phyloP scores from a whole-genome alignment of 2,888 invertebrate genomes.

The Oxytorus armatus region DNA sequence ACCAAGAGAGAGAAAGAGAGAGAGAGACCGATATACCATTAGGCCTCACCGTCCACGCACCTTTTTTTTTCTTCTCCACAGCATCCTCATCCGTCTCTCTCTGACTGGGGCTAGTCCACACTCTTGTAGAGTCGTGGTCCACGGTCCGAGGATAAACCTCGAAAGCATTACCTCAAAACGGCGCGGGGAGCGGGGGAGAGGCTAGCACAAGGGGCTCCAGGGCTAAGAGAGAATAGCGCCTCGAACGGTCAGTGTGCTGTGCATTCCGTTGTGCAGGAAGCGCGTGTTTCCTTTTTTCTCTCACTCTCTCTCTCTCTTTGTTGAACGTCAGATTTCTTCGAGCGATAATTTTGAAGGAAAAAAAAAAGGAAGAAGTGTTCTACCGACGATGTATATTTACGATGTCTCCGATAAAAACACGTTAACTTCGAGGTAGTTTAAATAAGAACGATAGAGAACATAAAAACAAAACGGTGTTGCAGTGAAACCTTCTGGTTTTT shows the following conservation, averaged over 20 bases:
- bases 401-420: too few species aligned
- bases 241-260: constrained; percentile 5
- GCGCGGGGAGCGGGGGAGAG: constrained; percentile 67
- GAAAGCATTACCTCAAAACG: constrained; percentile 75
- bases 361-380: too few species aligned
- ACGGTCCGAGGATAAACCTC: constrained; percentile 58
- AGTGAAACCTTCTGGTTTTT: too few species aligned
- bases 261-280: constrained; percentile 54
- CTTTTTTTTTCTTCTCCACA: constrained; percentile 25
- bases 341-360: constrained; percentile 8
- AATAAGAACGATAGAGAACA: too few species aligned
- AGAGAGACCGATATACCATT: constrained; percentile 41
- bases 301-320: too few species aligned
- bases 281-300: constrained; percentile 8
- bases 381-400: not conserved
- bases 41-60: constrained; percentile 60
- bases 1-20: not conserved
- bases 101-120: not conserved
- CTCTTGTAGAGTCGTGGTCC: constrained; percentile 1
- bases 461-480: too few species aligned
- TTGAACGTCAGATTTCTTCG: constrained; percentile 23
- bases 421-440: too few species aligned
- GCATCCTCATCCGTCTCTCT: too few species aligned
- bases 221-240: not conserved
- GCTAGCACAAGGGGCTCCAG: too few species aligned